Base-by-base conservation (phyloP, 2,113 vertebrate genomes). In the Dunckerocampus dactyliophorus region DNA sequence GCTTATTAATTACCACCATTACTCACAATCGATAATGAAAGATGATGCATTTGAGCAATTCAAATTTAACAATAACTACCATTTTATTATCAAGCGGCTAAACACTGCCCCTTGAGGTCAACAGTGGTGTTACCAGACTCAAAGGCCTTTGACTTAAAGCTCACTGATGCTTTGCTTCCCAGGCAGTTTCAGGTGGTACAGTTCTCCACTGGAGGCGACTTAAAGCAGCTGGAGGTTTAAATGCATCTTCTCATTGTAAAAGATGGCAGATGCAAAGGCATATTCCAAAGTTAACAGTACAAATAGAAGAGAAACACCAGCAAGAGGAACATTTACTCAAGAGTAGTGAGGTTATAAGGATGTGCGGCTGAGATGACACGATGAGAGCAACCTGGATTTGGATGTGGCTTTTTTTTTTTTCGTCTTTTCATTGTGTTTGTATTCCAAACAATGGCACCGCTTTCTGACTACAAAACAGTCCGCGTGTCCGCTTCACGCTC, bases 211-310 rank as follows among this genome's bases (percentile, higher is more conserved):
- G 4, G 5, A 22, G 11, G 47, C n/a, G 37, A 22, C 17, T 20
- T 20, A 4, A 2, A 62, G 45, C 21, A 28, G 59, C 68, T 2
- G 63, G 66, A 75, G 74, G 76, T 65, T 76, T 65, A 56, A 37
- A 64, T 28, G 54, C 45, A 65, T 43, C 63, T 77, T 61, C 43
- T 63, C 47, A 19, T 65, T 59, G 59, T 75, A 80, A 86, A 83
- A 81, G 64, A 75, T 82, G 81, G 84, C 79, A 43, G 86, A 85
- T 85, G 82, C 76, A 87, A 88, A 88, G 86, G 86, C 84, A 80
- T 89, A 81, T 88, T 89, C 85, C 84, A 88, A 89, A 88, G 85
- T 78, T 87, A 89, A 88, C 77, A 77, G 80, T 87, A 84, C 80
- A 89, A 90, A 87, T 86, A 85, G 76, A 81, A 79, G 79, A 85